A percentile compares a stretch with the other conserved stretches of the same genome.
These are phyloP conservation scores for Lepetodrilus schrolli DNA, from an alignment of 2,888 invertebrate species.

Conservation along the genomic window DNA sequence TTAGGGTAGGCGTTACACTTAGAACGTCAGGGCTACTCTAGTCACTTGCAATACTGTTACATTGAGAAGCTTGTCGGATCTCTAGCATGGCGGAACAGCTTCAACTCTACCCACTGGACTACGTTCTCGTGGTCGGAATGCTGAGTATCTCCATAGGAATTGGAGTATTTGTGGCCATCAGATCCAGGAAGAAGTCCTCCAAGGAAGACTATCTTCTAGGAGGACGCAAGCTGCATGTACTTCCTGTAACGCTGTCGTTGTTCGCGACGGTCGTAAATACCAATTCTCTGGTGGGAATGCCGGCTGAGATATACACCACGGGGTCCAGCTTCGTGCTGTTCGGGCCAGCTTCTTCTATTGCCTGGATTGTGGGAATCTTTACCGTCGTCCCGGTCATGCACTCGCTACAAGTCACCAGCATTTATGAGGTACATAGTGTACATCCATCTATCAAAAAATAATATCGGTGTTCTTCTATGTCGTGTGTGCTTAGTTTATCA, in stretches of 20 bases:
- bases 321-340: neutral
- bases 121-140: neutral
- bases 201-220: constrained; percentile 11
- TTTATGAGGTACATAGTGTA: constrained; percentile 7
- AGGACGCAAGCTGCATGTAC: neutral
- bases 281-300: neutral
- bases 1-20: too few relatives aligned
- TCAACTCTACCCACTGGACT: too few relatives aligned
- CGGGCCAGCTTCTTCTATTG: neutral
- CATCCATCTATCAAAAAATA: too few relatives aligned
- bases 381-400: constrained; percentile 10
- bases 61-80: too few relatives aligned
- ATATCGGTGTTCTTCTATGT: too few relatives aligned
- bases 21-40: too few relatives aligned
- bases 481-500: too few relatives aligned
- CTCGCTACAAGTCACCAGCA: neutral
- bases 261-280: neutral
- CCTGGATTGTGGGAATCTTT: neutral
- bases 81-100: too few relatives aligned
- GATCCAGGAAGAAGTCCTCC: neutral
- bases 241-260: neutral
- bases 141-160: neutral
- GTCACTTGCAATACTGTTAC: too few relatives aligned
- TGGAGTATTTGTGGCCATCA: neutral
- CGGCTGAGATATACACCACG: neutral